These are phyloP conservation scores for Sebastes fasciatus DNA, from an alignment of 2,113 vertebrate genomes.

Conservation along the genomic window DNA sequence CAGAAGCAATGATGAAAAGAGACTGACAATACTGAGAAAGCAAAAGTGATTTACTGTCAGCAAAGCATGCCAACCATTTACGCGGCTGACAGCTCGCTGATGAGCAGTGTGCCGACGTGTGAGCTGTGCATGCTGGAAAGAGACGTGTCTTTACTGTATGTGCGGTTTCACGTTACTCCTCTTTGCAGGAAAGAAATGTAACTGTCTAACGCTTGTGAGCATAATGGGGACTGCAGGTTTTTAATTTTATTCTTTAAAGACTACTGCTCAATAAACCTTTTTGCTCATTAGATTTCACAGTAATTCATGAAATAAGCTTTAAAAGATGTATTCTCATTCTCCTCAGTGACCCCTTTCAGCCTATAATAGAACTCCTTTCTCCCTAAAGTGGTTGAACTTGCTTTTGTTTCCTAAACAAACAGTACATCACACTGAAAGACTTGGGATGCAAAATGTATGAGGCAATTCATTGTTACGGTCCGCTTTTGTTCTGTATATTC, in stretches of 20 bases:
- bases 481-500: neutral
- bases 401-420: neutral
- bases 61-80: neutral
- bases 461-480: neutral
- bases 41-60: conserved; percentile 1
- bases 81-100: neutral
- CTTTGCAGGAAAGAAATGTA: neutral
- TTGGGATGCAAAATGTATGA: neutral
- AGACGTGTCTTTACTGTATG: neutral
- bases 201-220: neutral
- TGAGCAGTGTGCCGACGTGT: neutral
- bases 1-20: neutral
- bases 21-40: neutral
- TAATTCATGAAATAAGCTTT: neutral
- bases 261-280: neutral
- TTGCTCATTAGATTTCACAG: neutral
- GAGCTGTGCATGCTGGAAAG: neutral
- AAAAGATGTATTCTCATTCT: neutral
- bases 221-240: neutral
- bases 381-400: neutral
- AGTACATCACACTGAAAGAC: neutral
- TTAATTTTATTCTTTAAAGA: neutral
- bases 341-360: neutral
- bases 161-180: neutral
- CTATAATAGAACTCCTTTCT: neutral